Conservation (phyloP, 1,140 invertebrate genomes). For the Palaemon carinicauda region DNA sequence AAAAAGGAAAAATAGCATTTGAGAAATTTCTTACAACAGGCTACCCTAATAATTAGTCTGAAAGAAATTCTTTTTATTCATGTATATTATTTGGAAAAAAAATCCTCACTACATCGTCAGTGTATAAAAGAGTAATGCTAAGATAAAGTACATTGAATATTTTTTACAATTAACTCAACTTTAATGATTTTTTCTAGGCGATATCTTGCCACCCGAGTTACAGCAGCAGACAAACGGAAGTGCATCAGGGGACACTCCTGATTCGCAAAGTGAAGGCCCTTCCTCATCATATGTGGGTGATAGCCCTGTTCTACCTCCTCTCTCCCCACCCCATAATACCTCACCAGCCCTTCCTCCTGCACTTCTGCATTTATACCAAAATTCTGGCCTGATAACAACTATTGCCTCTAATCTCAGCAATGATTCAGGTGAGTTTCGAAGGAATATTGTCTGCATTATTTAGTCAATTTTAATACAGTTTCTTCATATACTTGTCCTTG, state of each 20-base stretch:
- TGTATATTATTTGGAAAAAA: no score
- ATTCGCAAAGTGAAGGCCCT: constrained; percentile 7
- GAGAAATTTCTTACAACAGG: no score
- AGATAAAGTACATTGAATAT: no score
- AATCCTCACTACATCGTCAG: no score
- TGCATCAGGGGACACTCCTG: constrained; percentile 6
- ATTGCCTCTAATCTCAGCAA: constrained; percentile 92
- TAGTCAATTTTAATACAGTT: no score
- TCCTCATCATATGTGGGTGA: background rate
- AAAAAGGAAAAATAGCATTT: no score
- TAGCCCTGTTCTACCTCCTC: constrained; percentile 3
- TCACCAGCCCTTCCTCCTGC: constrained; percentile 69
- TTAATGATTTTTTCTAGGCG: constrained; percentile 12
- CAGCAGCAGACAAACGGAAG: constrained; percentile 24
- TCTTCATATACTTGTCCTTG: no score
- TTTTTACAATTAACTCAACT: no score
- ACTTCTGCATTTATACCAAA: constrained; percentile 79
- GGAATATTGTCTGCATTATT: background rate
- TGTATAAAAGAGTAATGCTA: no score
- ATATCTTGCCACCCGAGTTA: constrained; percentile 36
- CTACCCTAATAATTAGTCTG: no score
- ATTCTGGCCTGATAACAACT: constrained; percentile 86
- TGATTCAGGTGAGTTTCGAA: constrained; percentile 78
- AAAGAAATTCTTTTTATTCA: no score
- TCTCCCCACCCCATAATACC: constrained; percentile 60